A percentile compares a stretch with the other conserved stretches of the same genome.
phyloP scores from a whole-genome alignment of 2,888 invertebrate species.

The Laothoe populi region DNA sequence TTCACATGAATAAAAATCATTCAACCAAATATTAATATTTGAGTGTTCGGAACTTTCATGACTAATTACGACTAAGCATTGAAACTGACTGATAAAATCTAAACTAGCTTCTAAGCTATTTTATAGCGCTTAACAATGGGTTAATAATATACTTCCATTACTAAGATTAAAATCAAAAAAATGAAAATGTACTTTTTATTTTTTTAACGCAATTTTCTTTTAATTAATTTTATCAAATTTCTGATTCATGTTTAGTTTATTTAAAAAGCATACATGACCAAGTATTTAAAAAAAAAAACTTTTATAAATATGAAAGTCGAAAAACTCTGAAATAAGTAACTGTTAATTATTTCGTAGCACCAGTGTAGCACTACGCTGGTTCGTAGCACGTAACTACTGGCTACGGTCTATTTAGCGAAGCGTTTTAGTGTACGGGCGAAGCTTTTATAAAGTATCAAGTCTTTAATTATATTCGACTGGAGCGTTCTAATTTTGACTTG shows the following conservation, averaged over 20 bases:
- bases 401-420: constrained; percentile 16
- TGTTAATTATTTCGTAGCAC: constrained; percentile 41
- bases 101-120: not conserved
- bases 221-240: no score
- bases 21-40: not conserved
- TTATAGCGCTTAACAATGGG: not conserved
- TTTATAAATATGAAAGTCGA: not conserved
- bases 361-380: constrained; percentile 20
- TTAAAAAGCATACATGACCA: no score
- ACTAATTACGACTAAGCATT: not conserved
- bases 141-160: not conserved
- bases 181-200: not conserved
- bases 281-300: not conserved
- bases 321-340: not conserved
- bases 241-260: not conserved
- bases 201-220: not conserved
- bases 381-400: constrained; percentile 42
- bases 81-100: not conserved
- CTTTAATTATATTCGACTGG: constrained; percentile 20
- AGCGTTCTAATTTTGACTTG: constrained; percentile 22
- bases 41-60: not conserved
- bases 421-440: constrained; percentile 32
- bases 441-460: constrained; percentile 19
- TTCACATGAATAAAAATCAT: no score
- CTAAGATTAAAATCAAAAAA: not conserved